Conservation (phyloP, 2,797 vertebrate genomes). For the Enoplosus armatus region DNA sequence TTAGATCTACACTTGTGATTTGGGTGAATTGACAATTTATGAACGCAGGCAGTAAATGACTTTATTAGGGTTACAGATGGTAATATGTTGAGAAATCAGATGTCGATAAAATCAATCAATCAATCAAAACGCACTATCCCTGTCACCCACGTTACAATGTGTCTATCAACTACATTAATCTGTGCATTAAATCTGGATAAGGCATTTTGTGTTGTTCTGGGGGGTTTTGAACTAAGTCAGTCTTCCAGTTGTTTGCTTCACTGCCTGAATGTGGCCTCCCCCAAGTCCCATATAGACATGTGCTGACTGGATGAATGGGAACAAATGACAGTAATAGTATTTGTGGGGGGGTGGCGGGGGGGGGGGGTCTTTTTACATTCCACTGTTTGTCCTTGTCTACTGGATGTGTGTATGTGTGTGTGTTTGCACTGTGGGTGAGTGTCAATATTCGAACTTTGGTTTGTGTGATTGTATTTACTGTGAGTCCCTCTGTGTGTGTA, state of each 20-base stretch:
- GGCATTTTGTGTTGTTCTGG: slow-evolving; percentile 12
- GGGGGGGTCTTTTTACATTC: slow-evolving; percentile 70
- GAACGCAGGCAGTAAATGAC: background rate
- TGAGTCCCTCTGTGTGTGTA: slow-evolving; percentile 67
- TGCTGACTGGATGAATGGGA: slow-evolving; percentile 56
- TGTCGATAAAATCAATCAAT: background rate
- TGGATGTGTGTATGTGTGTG: slow-evolving; percentile 58
- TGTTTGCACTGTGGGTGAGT: slow-evolving; percentile 60
- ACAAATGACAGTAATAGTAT: slow-evolving; percentile 65
- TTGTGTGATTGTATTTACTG: slow-evolving; percentile 72
- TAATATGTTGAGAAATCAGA: slow-evolving; percentile 1
- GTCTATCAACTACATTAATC: slow-evolving; percentile 22
- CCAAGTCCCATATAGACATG: slow-evolving; percentile 32
- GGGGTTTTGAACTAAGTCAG: slow-evolving; percentile 33
- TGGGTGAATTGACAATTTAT: slow-evolving; percentile 28
- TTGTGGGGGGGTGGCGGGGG: slow-evolving; percentile 25
- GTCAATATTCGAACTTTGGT: slow-evolving; percentile 65
- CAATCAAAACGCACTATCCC: background rate
- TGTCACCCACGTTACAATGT: background rate
- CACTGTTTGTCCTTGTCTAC: slow-evolving; percentile 68
- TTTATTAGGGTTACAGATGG: background rate
- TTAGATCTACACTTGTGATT: background rate
- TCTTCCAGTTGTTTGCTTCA: slow-evolving; percentile 57
- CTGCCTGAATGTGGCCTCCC: slow-evolving; percentile 67
- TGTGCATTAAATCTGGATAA: slow-evolving; percentile 40